Percentiles rank a stretch among this genome's conserved stretches.
phyloP scores from a whole-genome alignment of 30 jellyfish, hydroid and myxozoan genomes.

The Turritopsis dohrnii region DNA sequence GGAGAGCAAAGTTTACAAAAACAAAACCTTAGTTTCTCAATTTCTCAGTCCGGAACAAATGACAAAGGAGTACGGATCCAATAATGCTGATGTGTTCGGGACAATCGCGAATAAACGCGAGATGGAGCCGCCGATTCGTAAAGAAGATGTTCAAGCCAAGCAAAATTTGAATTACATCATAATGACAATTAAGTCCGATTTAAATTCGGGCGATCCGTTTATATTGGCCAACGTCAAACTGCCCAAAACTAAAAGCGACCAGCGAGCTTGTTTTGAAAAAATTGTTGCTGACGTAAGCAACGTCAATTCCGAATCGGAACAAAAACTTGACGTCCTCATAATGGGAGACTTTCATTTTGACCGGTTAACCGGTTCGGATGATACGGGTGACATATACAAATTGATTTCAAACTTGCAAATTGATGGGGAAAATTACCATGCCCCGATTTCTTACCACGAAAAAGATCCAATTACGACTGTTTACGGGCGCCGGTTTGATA shows the following conservation, averaged over 20 bases:
- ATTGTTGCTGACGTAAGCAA: constrained; percentile 25
- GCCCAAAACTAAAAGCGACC: constrained; percentile 20
- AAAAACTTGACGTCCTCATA: background rate
- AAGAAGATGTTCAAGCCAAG: constrained; percentile 18
- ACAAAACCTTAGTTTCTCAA: background rate
- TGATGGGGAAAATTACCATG: constrained; percentile 33
- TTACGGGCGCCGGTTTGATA: constrained; percentile 33
- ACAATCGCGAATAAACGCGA: background rate
- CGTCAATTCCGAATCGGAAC: constrained; percentile 23
- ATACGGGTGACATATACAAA: constrained; percentile 29
- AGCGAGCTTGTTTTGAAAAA: constrained; percentile 34
- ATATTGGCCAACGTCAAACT: constrained; percentile 31
- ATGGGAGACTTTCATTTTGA: constrained; percentile 35
- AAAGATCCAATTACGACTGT: constrained; percentile 37
- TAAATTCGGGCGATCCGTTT: constrained; percentile 35
- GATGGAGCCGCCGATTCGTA: background rate
- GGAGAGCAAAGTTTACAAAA: background rate
- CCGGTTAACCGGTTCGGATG: constrained; percentile 27
- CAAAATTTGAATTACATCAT: constrained; percentile 25
- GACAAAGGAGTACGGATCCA: background rate
- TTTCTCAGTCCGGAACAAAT: background rate
- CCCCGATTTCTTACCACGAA: constrained; percentile 29
- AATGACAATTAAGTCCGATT: constrained; percentile 21
- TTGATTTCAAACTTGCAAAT: constrained; percentile 24
- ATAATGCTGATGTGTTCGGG: background rate